Evolutionary conservation across 2,888 invertebrate genomes (phyloP).

Genomic region (Cyclophora albipunctata): DNA sequence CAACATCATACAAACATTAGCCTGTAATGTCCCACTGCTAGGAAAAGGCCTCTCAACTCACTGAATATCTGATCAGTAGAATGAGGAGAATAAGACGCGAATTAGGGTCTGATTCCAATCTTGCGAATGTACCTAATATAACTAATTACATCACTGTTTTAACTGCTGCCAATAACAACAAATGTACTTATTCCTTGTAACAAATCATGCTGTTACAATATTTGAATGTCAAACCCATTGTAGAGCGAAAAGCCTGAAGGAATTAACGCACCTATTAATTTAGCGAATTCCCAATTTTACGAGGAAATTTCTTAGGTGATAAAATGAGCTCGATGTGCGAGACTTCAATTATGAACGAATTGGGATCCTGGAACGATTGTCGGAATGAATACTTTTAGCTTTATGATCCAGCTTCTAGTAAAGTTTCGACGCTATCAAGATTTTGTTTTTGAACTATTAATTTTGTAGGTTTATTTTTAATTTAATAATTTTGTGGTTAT

Average conservation of each 20-base stretch:
- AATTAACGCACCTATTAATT: constrained; percentile 30
- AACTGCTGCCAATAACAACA: constrained; percentile 3
- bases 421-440: constrained; percentile 4
- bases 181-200: constrained; percentile 11
- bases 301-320: constrained; percentile 28
- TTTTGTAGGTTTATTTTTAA: too few species aligned
- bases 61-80: too few species aligned
- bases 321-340: constrained; percentile 26
- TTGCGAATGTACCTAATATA: too few species aligned
- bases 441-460: too few species aligned
- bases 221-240: constrained; percentile 15
- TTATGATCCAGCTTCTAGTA: constrained; percentile 15
- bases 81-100: too few species aligned
- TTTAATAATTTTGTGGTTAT: too few species aligned
- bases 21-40: too few species aligned
- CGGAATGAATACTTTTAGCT: constrained; percentile 12
- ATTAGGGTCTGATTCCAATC: too few species aligned
- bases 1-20: too few species aligned
- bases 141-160: too few species aligned
- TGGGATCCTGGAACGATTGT: constrained; percentile 14
- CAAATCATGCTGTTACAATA: constrained; percentile 10
- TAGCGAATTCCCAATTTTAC: constrained; percentile 27
- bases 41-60: too few species aligned
- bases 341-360: constrained; percentile 25
- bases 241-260: constrained; percentile 19